Base-by-base conservation (phyloP, 2,888 invertebrate genomes). In the Cyaniris semiargus region DNA sequence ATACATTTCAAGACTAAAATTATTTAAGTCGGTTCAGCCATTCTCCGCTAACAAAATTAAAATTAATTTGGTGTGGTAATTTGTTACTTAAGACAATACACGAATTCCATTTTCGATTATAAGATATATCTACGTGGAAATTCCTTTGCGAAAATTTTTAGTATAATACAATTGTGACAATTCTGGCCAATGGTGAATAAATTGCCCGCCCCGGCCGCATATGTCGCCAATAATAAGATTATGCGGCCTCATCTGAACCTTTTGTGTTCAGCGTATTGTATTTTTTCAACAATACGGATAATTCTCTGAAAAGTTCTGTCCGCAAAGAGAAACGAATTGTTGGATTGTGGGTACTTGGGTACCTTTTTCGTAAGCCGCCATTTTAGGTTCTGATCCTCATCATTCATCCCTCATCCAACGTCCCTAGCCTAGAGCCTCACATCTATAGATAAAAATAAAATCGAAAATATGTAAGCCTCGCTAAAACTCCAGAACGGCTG, bases 191-290 rank as follows among this genome's bases (percentile, higher is more conserved):
- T 71, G 34, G 71, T 38, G 71, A 71, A 38, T 71, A 71, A 71
- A 71, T 71, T 38, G 71, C n/a, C n/a, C 38, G n/a, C 1, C 71
- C 71, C 38, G 71, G 71, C 34, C 71, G 21, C 71, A 71, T 71
- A 71, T 71, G 71, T 71, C 34, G 38, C 71, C 71, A 71, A 34
- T 71, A 71, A 71, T 71, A 71, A 71, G 71, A 71, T 71, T 71
- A 71, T 71, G 71, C 38, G 71, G 38, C 38, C 71, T 71, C 34
- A 71, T 71, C 21, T 71, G 71, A 38, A 71, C 71, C 71, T 71
- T 66, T 71, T 71, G 71, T 71, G 71, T 38, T 38, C 21, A 34
- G 38, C 34, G 71, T 71, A 71, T 71, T 71, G 71, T 71, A 38
- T 71, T 71, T 71, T 38, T 71, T 71, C 38, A 38, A 38, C 34